These are phyloP conservation scores for Apamea epomidion DNA, from an alignment of 2,888 invertebrate genomes.

Conservation along the genomic window DNA sequence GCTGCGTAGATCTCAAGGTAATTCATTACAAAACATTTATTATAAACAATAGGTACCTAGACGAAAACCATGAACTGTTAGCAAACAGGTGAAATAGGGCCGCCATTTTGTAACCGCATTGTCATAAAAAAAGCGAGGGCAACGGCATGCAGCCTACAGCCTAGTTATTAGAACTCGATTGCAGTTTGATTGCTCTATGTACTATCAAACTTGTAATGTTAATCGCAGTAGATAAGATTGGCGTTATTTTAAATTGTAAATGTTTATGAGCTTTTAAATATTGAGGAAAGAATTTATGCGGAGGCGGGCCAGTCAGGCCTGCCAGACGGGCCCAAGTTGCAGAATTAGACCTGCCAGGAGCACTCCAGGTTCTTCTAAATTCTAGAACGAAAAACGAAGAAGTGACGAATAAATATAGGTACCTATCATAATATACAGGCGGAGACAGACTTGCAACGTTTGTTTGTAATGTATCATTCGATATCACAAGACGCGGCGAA, in stretches of 20 bases:
- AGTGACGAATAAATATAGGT: background rate
- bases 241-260: conserved; percentile 13
- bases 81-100: conserved; percentile 51
- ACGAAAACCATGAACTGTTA: conserved; percentile 44
- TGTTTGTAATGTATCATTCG: too few relatives aligned
- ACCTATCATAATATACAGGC: too few relatives aligned
- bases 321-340: background rate
- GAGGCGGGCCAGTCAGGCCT: background rate
- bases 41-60: conserved; percentile 31
- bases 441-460: too few relatives aligned
- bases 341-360: background rate
- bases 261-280: conserved; percentile 4
- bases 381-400: background rate
- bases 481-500: too few relatives aligned
- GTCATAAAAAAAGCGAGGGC: conserved; percentile 58
- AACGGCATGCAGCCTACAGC: conserved; percentile 48
- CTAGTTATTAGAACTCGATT: conserved; percentile 60
- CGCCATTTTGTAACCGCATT: conserved; percentile 60
- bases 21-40: conserved; percentile 10
- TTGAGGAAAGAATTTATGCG: background rate
- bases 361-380: background rate
- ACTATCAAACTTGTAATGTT: conserved; percentile 17
- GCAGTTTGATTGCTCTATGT: conserved; percentile 49
- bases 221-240: conserved; percentile 20
- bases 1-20: background rate